Evolutionary conservation across 2,113 vertebrate species (phyloP).

Genomic region (Tetrax tetrax): DNA sequence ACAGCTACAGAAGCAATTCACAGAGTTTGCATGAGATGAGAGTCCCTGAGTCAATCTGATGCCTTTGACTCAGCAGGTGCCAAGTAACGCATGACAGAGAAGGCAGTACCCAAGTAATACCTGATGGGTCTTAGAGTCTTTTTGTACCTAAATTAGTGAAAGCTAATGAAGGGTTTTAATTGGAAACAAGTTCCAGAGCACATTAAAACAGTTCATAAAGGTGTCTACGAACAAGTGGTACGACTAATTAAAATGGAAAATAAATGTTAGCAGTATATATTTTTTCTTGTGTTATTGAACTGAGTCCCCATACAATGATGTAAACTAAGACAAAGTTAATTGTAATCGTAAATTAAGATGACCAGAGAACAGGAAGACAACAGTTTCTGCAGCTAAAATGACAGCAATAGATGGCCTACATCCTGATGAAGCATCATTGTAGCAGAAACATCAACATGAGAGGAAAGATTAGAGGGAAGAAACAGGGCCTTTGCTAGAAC

Average conservation of each 20-base stretch:
- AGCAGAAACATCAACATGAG: not conserved
- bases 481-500: not conserved
- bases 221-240: not conserved
- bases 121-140: not conserved
- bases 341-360: not conserved
- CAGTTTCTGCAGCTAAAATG: not conserved
- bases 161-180: not conserved
- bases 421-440: not conserved
- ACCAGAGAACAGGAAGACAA: not conserved
- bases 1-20: not conserved
- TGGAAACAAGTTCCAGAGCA: not conserved
- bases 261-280: not conserved
- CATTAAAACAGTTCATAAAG: not conserved
- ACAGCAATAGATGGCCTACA: not conserved
- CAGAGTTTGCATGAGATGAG: not conserved
- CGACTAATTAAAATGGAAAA: not conserved
- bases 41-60: not conserved
- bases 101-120: not conserved
- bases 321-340: not conserved
- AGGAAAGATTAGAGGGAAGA: not conserved
- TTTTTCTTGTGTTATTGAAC: not conserved
- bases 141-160: not conserved
- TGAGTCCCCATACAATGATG: not conserved
- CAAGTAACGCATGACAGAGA: rapidly evolving
- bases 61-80: not conserved